Conservation (phyloP, 2,797 vertebrate genomes). For the Miichthys miiuy region DNA sequence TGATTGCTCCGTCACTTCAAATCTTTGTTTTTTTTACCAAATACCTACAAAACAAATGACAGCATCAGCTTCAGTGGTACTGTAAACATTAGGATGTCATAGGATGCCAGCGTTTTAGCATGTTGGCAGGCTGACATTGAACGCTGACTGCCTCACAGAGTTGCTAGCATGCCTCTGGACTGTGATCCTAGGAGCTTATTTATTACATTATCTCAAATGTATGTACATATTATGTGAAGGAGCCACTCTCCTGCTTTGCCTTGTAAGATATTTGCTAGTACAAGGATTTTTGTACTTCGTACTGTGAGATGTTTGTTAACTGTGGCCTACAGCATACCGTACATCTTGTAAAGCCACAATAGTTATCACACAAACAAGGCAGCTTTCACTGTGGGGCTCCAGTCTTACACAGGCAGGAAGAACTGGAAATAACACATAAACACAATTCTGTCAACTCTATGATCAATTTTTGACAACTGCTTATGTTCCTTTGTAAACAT, state of each 20-base stretch:
- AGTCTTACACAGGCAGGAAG: conserved; percentile 23
- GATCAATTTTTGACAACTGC: conserved; percentile 59
- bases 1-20: not conserved
- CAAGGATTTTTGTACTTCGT: not conserved
- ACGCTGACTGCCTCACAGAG: not conserved
- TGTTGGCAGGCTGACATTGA: not conserved
- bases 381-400: conserved; percentile 20
- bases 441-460: conserved; percentile 43
- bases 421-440: conserved; percentile 43
- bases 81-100: too few relatives aligned
- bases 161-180: not conserved
- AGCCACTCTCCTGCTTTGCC: not conserved
- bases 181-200: conserved; percentile 10
- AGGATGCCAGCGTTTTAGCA: not conserved
- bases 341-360: conserved; percentile 19
- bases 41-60: not conserved
- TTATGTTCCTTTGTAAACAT: conserved; percentile 47
- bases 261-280: conserved; percentile 28
- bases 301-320: conserved; percentile 16
- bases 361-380: conserved; percentile 48
- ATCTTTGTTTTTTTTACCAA: not conserved
- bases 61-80: too few relatives aligned
- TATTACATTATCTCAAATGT: conserved; percentile 3
- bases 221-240: not conserved
- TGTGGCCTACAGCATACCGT: conserved; percentile 20